Evolutionary conservation across 2,113 vertebrate species (phyloP), one percentile per base, ranked within the genome.

Genomic region (Lathamus discolor): DNA sequence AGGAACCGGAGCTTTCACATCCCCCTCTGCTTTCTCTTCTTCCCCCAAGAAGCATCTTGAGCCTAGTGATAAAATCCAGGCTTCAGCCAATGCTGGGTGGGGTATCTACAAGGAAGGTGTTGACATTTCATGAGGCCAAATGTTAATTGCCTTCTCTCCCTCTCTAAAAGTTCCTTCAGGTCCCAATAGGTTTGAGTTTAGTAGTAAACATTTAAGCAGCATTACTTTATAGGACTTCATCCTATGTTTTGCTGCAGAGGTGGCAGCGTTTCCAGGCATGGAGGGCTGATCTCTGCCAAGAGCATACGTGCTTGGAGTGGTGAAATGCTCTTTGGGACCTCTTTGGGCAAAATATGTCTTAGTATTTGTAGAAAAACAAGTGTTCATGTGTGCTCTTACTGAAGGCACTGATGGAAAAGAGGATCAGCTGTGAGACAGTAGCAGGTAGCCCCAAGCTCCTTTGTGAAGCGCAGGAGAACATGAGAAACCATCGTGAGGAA

Each of bases 1-100:
- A 51, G 87, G 49, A 95, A 85, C 28, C 0, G 0, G 79, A 69
- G 75, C 33, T 63, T 80, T 88, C 67, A 55, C 31, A n/a, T 8
- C 22, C 20, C 55, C 2, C 31, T 69, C 37, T 3, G 3, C 49
- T 81, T 86, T 77, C 49, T 55, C n/a, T 55, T 92, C 88, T 52
- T 88, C 27, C 61, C 54, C 19, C 23, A 66, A 78, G 61, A 90
- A 92, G n/a, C 43, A 74, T 81, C 72, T 78, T 61, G 16, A 93
- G 39, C 55, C 46, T 61, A 25, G 54, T 88, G 92, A 95, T 83
- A 92, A 94, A 94, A 93, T 75, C 18, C 67, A 86, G 67, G 44
- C 75, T 80, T 62, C 73, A 77, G 68, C 79, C 87, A 88, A 2
- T 6, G 0, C 3, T 83, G 85, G 59, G 54, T 88, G 55, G 75